phyloP scores from a whole-genome alignment of 2,888 invertebrate species.

The Protonemura montana region DNA sequence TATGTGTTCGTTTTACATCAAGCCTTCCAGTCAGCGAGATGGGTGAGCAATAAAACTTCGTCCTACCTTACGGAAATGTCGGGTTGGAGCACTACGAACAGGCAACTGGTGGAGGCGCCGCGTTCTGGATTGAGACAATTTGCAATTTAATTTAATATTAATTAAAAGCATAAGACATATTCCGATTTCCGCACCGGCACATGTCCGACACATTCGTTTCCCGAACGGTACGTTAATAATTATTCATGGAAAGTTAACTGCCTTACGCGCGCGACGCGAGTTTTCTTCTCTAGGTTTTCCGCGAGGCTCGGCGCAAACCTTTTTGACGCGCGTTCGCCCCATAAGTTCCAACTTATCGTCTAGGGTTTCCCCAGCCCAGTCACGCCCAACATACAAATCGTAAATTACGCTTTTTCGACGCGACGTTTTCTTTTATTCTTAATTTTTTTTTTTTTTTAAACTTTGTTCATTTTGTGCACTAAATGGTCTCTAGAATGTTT shows the following conservation, averaged over 20 bases:
- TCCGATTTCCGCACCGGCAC: neutral
- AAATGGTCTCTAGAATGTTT: constrained; percentile 25
- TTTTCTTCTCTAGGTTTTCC: neutral
- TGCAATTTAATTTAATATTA: neutral
- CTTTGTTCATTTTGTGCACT: constrained; percentile 29
- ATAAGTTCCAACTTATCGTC: constrained; percentile 2
- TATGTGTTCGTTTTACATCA: neutral
- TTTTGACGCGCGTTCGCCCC: neutral
- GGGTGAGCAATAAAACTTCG: neutral
- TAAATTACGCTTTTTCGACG: constrained; percentile 2
- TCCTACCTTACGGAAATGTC: no score
- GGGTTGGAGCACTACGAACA: no score
- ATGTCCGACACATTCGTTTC: neutral
- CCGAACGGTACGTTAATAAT: neutral
- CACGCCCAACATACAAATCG: constrained; percentile 3
- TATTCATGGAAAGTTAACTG: constrained; percentile 12
- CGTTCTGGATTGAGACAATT: neutral
- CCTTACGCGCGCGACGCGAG: neutral
- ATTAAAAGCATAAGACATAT: neutral
- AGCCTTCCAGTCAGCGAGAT: neutral
- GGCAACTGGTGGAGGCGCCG: neutral
- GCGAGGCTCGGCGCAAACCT: neutral
- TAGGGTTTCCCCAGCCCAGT: neutral
- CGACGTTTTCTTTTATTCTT: constrained; percentile 31
- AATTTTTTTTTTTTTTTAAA: constrained; percentile 21